Percentiles rank a stretch among this genome's conserved stretches.
Conservation (phyloP, 2,888 invertebrate genomes). For the Mythimna loreyi region DNA sequence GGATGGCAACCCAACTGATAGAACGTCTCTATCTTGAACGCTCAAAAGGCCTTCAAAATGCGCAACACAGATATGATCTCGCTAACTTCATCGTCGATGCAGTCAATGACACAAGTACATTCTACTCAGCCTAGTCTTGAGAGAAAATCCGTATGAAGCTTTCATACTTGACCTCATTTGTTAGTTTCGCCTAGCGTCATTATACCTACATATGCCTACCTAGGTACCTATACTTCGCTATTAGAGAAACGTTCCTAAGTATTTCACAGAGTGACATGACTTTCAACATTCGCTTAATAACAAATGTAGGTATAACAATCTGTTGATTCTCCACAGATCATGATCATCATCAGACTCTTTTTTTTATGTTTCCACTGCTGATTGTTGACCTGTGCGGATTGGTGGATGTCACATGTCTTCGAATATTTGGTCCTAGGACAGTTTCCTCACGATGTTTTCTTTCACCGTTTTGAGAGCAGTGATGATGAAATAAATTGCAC, state of each 20-base stretch:
- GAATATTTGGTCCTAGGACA: too few species aligned
- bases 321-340: neutral
- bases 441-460: too few species aligned
- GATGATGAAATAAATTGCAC: too few species aligned
- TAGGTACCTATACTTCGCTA: slow-evolving; percentile 1
- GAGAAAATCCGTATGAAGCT: slow-evolving; percentile 52
- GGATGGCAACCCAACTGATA: too few species aligned
- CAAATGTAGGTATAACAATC: too few species aligned
- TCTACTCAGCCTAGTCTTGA: slow-evolving; percentile 12
- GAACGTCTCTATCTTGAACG: too few species aligned
- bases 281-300: neutral
- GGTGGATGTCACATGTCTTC: too few species aligned
- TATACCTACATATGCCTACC: neutral
- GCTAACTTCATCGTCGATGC: neutral
- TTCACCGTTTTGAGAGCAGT: too few species aligned
- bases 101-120: slow-evolving; percentile 16
- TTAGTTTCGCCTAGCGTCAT: slow-evolving; percentile 33
- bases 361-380: too few species aligned
- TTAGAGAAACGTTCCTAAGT: slow-evolving; percentile 17
- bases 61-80: neutral
- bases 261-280: slow-evolving; percentile 6
- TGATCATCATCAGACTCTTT: too few species aligned
- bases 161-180: slow-evolving; percentile 56
- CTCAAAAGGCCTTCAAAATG: neutral
- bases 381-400: too few species aligned